Base-by-base conservation (phyloP, 2,888 invertebrate species). In the Drosophila incognita region DNA sequence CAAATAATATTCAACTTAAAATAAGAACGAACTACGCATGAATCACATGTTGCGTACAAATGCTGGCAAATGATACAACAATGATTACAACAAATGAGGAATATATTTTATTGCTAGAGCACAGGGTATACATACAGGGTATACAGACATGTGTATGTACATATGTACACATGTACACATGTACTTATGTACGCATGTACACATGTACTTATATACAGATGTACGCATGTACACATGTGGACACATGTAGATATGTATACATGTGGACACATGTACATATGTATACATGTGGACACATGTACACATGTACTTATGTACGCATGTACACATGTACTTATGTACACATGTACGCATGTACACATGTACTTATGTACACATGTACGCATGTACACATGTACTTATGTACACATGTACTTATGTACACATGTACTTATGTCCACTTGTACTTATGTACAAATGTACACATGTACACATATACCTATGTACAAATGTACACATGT, bases 61-160 rank as follows among this genome's bases (percentile, higher is more conserved):
- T 59, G 51, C 40, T 58, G n/a, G 67, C 79, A 68, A 68, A 60
- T 53, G 6, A 69, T 54, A 49, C n/a, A n/a, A n/a, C n/a, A n/a
- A n/a, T n/a, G n/a, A 11, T 5, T 36, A 11, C 27, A 62, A 60
- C 29, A 56, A 21, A n/a, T 29, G n/a, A n/a, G 31, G 18, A 51
- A 31, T 31, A 33, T 2, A 59, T 36, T 13, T 18, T 38, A 58
- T 46, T 46, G 51, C 36, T 58, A 58, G 53, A 36, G 54, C 27
- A 54, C 36, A 36, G 36, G 24, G 18, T 36, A 27, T 38, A 11
- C 24, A 24, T 36, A 24, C 49, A 49, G 51, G 51, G 18, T 51
- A 46, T 51, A 29, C 18, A 29, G 31, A 46, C 40, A 46, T 48
- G 35, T 11, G 31, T 31, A 8, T 31, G 15, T 21, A 42, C n/a